A percentile compares a stretch with the other conserved stretches of the same genome.
Conservation (phyloP, 2,888 invertebrate species). For the Cryptocephalus primarius region DNA sequence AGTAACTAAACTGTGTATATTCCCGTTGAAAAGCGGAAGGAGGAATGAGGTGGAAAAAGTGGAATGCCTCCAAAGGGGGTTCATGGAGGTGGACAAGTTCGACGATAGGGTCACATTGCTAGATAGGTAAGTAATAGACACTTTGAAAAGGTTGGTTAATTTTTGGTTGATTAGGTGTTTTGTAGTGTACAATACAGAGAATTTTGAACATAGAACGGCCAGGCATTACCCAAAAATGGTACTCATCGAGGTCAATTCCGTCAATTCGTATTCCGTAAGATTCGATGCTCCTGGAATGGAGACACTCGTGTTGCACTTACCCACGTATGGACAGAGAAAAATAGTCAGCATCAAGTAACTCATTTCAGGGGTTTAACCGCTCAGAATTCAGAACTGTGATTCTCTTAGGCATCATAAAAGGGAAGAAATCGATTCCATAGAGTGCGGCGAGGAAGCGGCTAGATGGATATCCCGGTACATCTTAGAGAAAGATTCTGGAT, state of each 20-base stretch:
- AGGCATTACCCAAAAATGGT: slow-evolving; percentile 39
- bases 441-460: slow-evolving; percentile 52
- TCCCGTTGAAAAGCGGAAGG: slow-evolving; percentile 21
- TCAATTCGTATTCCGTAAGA: slow-evolving; percentile 32
- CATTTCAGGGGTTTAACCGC: not conserved
- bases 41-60: slow-evolving; percentile 12
- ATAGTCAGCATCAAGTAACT: slow-evolving; percentile 19
- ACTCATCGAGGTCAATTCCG: slow-evolving; percentile 33
- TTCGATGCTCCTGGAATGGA: slow-evolving; percentile 40
- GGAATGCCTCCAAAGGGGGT: slow-evolving; percentile 14
- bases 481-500: slow-evolving; percentile 23
- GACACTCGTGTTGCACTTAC: slow-evolving; percentile 34
- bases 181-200: slow-evolving; percentile 35
- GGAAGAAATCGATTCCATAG: slow-evolving; percentile 40
- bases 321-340: slow-evolving; percentile 19
- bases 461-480: slow-evolving; percentile 47
- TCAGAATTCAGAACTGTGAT: not conserved
- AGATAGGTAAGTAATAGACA: slow-evolving; percentile 15
- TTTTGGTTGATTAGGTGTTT: not conserved
- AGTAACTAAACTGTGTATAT: slow-evolving; percentile 16
- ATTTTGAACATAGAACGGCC: slow-evolving; percentile 34
- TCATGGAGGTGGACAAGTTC: slow-evolving; percentile 11
- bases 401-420: slow-evolving; percentile 15
- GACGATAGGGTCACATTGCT: slow-evolving; percentile 10
- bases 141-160: not conserved